Conservation (phyloP, 1,140 invertebrate genomes). For the Chymomyza costata region DNA sequence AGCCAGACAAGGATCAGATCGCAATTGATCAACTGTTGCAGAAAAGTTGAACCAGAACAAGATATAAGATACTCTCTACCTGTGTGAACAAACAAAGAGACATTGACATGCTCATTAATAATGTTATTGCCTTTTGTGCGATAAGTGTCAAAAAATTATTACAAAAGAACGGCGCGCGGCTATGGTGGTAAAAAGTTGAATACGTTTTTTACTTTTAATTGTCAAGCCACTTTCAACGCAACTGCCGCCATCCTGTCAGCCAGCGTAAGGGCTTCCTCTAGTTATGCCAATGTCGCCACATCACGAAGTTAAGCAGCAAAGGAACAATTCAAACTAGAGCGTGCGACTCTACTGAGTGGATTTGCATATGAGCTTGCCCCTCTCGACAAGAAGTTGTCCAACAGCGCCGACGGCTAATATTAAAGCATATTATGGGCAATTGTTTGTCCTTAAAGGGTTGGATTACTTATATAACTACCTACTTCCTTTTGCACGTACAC, state of each 20-base stretch:
- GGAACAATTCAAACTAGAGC: constrained; percentile 71
- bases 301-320: constrained; percentile 30
- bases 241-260: too few species aligned
- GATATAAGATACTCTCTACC: constrained; percentile 62
- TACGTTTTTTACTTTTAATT: constrained; percentile 68
- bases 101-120: constrained; percentile 74
- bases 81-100: too few species aligned
- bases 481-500: too few species aligned
- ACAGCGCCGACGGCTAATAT: constrained; percentile 62
- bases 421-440: constrained; percentile 72
- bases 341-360: constrained; percentile 68
- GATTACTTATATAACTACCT: constrained; percentile 29
- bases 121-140: constrained; percentile 73
- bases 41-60: constrained; percentile 14
- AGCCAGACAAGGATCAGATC: too few species aligned
- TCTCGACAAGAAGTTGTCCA: constrained; percentile 18
- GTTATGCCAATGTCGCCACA: constrained; percentile 18
- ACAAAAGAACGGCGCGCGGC: constrained; percentile 45
- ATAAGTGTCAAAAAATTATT: constrained; percentile 73
- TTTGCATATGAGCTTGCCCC: constrained; percentile 51
- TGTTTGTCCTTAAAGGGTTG: constrained; percentile 37
- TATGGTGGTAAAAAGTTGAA: constrained; percentile 26
- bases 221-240: constrained; percentile 9
- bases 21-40: too few species aligned
- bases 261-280: too few species aligned